Conservation (phyloP, 1,140 invertebrate genomes). For the Apis laboriosa region DNA sequence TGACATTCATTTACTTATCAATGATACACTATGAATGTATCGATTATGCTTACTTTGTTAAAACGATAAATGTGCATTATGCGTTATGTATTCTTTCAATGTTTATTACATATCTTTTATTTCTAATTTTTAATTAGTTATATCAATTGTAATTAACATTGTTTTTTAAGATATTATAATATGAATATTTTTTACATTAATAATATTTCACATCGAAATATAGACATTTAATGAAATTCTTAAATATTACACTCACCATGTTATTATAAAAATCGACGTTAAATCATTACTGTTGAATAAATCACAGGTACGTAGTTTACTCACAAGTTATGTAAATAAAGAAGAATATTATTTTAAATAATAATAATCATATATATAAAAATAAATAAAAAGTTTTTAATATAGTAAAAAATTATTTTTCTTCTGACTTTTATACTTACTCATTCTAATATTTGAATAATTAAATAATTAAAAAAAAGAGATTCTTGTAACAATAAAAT, state of each 20-base stretch:
- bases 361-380: neutral
- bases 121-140: neutral
- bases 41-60: constrained; percentile 44
- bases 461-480: neutral
- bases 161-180: neutral
- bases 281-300: constrained; percentile 45
- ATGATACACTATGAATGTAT: constrained; percentile 42
- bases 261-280: constrained; percentile 46
- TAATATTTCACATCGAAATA: constrained; percentile 4
- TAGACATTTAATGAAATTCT: constrained; percentile 8
- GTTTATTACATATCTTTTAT: neutral
- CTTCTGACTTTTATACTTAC: neutral
- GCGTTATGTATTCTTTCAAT: neutral
- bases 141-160: no score
- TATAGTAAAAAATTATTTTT: neutral
- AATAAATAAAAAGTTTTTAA: neutral
- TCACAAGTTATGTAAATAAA: constrained; percentile 63
- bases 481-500: neutral
- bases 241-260: constrained; percentile 60
- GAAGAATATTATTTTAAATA: constrained; percentile 36
- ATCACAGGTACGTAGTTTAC: constrained; percentile 45
- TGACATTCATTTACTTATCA: constrained; percentile 28
- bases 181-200: neutral
- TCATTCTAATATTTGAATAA: neutral
- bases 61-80: constrained; percentile 15